Conservation (phyloP, 1,140 invertebrate species). For the Cydia splendana region DNA sequence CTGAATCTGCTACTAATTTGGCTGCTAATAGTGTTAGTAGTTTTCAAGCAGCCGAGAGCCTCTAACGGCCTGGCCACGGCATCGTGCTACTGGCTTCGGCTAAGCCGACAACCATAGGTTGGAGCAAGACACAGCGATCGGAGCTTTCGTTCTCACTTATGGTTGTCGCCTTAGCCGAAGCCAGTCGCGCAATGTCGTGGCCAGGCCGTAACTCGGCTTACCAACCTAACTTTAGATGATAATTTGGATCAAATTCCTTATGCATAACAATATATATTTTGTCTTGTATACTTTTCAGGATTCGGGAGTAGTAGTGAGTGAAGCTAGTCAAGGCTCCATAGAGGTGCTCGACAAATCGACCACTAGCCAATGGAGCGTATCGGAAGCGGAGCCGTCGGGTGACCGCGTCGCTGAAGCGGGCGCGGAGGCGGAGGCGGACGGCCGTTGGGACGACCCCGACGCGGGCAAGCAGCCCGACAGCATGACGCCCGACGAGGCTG, state of each 20-base stretch:
- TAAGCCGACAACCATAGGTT: too few species aligned
- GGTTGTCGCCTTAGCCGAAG: too few species aligned
- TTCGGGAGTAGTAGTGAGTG: constrained; percentile 77
- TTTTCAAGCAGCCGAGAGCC: too few species aligned
- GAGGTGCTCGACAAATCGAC: constrained; percentile 80
- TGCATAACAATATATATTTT: background rate
- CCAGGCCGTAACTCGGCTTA: background rate
- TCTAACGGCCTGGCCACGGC: too few species aligned
- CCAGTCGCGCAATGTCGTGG: too few species aligned
- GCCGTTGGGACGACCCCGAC: constrained; percentile 53
- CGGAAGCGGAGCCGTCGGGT: constrained; percentile 65
- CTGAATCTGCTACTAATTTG: too few species aligned
- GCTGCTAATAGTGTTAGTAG: too few species aligned
- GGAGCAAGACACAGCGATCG: too few species aligned
- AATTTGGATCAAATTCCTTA: background rate
- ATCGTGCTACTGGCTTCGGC: too few species aligned
- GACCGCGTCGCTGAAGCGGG: constrained; percentile 57
- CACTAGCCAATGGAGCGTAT: constrained; percentile 79
- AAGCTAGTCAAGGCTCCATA: constrained; percentile 77
- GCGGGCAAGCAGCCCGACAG: constrained; percentile 81
- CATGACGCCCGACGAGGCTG: constrained; percentile 92
- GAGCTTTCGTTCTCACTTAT: too few species aligned
- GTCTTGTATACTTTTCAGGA: constrained; percentile 53
- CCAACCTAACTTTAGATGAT: background rate
- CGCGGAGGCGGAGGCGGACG: constrained; percentile 38